Conservation (phyloP, 2,113 vertebrate genomes). For the Oncorhynchus nerka region DNA sequence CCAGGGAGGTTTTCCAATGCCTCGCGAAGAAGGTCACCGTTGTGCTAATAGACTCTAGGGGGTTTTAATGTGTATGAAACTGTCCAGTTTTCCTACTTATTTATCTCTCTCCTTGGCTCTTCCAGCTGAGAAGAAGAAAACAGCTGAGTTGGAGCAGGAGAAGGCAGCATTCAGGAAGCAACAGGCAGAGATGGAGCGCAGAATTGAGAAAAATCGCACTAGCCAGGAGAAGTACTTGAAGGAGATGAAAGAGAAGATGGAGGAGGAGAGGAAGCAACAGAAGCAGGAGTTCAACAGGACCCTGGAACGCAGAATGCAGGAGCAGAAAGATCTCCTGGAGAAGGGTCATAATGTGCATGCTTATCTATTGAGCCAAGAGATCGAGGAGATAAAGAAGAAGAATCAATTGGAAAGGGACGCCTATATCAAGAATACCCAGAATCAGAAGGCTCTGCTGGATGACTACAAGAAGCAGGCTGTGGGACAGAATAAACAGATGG, state of each 20-base stretch:
- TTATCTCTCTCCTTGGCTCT: neutral
- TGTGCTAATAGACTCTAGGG: neutral
- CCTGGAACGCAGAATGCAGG: conserved; percentile 43
- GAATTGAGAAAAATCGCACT: conserved; percentile 19
- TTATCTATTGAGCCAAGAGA: conserved; percentile 45
- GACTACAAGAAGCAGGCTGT: too few relatives aligned
- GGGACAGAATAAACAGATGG: too few relatives aligned
- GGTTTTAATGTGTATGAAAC: neutral
- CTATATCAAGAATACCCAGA: too few relatives aligned
- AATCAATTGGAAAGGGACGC: neutral
- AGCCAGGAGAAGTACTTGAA: conserved; percentile 24
- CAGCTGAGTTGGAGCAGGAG: conserved; percentile 31
- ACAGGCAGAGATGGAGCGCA: conserved; percentile 13
- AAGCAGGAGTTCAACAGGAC: conserved; percentile 32
- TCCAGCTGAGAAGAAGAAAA: conserved; percentile 31
- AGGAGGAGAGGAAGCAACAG: conserved; percentile 27
- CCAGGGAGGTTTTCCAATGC: too few relatives aligned
- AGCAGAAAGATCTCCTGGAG: conserved; percentile 28
- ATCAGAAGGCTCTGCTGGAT: too few relatives aligned
- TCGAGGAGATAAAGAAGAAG: conserved; percentile 19
- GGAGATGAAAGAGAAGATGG: conserved; percentile 35
- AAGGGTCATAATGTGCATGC: conserved; percentile 38
- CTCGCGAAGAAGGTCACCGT: too few relatives aligned
- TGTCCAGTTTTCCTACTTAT: neutral
- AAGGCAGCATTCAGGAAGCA: conserved; percentile 23